phyloP scores from a whole-genome alignment of 2,888 invertebrate genomes.

The Mesoligia furuncula region DNA sequence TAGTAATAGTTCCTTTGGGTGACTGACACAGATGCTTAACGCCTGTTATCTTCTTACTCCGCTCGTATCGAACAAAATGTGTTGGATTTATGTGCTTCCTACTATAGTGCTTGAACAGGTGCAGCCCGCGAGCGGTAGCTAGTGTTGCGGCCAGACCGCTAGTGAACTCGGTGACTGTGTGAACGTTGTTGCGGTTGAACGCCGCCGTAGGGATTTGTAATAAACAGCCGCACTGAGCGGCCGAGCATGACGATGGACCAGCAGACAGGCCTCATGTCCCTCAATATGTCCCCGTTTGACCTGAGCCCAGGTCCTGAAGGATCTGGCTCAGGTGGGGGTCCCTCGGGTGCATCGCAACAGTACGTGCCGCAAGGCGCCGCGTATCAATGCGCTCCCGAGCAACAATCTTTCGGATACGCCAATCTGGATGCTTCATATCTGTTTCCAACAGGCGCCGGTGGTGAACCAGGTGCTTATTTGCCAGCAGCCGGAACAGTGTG shows the following conservation, averaged over 20 bases:
- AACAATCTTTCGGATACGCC: slow-evolving; percentile 89
- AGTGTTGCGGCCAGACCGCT: slow-evolving; percentile 90
- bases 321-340: slow-evolving; percentile 91
- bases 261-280: slow-evolving; percentile 95
- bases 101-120: slow-evolving; percentile 88
- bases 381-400: slow-evolving; percentile 86
- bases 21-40: slow-evolving; percentile 74
- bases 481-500: slow-evolving; percentile 91
- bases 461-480: slow-evolving; percentile 85
- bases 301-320: slow-evolving; percentile 93
- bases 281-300: slow-evolving; percentile 97
- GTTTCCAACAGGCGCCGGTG: slow-evolving; percentile 91
- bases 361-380: slow-evolving; percentile 90
- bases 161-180: slow-evolving; percentile 90
- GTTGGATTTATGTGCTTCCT: slow-evolving; percentile 88
- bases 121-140: slow-evolving; percentile 88
- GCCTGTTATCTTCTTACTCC: slow-evolving; percentile 70
- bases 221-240: slow-evolving; percentile 86
- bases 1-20: slow-evolving; percentile 71
- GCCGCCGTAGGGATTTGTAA: slow-evolving; percentile 87
- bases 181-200: slow-evolving; percentile 89
- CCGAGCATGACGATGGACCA: slow-evolving; percentile 94
- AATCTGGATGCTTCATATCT: slow-evolving; percentile 93
- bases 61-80: slow-evolving; percentile 84
- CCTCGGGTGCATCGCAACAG: slow-evolving; percentile 88